These are phyloP conservation scores for Sminthurinus aureus DNA, from an alignment of 2,888 invertebrate species.

Conservation along the genomic window DNA sequence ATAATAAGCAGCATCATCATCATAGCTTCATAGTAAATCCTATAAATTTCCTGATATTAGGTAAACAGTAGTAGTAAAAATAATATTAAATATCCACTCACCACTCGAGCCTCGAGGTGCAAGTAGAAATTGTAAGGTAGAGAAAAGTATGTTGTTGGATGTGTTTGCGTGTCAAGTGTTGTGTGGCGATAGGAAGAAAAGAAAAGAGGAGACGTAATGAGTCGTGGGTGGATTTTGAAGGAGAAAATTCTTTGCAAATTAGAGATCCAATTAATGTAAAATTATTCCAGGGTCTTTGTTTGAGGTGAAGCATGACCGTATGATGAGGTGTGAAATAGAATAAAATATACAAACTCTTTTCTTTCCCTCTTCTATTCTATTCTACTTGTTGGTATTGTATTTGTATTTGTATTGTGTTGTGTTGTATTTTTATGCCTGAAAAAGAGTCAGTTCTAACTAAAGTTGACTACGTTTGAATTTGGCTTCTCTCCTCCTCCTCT, in stretches of 20 bases:
- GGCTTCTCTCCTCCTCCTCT: too few relatives aligned
- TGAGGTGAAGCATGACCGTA: background rate
- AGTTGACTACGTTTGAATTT: background rate
- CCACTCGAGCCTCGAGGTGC: too few relatives aligned
- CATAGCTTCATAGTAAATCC: too few relatives aligned
- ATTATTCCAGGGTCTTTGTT: conserved; percentile 14
- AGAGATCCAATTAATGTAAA: conserved; percentile 14
- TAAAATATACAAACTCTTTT: background rate
- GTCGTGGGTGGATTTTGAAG: conserved; percentile 22
- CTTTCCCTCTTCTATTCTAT: too few relatives aligned
- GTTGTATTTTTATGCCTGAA: conserved; percentile 10
- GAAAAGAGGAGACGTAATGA: background rate
- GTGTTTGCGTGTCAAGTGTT: background rate
- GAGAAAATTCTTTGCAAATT: conserved; percentile 21
- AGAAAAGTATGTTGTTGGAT: background rate
- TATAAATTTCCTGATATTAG: too few relatives aligned
- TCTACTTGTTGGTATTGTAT: background rate
- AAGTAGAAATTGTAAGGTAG: too few relatives aligned
- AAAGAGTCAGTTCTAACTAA: background rate
- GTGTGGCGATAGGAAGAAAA: too few relatives aligned
- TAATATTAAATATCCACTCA: too few relatives aligned
- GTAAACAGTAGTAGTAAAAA: too few relatives aligned
- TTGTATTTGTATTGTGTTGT: too few relatives aligned
- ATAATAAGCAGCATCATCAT: too few relatives aligned
- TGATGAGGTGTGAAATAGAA: conserved; percentile 18